Base-by-base conservation (phyloP, 2,113 vertebrate genomes). In the Halcyon malimbica region DNA sequence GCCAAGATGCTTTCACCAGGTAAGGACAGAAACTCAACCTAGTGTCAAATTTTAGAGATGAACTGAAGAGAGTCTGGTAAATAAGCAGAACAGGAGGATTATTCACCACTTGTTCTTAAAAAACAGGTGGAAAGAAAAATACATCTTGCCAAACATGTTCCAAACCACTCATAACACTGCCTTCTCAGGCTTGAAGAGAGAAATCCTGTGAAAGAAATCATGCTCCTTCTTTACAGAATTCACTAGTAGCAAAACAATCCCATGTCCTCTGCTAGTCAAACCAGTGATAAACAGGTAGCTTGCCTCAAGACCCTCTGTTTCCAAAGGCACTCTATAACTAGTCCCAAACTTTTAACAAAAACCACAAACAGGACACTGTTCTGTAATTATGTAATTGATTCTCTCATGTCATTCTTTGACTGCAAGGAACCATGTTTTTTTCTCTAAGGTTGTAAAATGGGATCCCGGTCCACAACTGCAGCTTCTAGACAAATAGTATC, bases 401-500 rank as follows among this genome's bases (percentile, higher is more conserved):
- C 35, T 83, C 57, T 80, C n/a, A 1, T 8, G 10, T 29, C 59
- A 54, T 86, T 92, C 67, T 74, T 89, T 48, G 75, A 83, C 69
- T 78, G 33, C 51, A 83, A 92, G 54, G 67, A 97, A 76, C 26
- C 35, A 77, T 37, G 25, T 62, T 95, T 77, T 74, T 74, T 56
- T 83, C 28, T 90, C 71, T 33, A 50, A 54, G 33, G 67, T 90
- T 87, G 74, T 79, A 68, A 94, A 96, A 94, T 44, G n/a, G 77
- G 65, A 89, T 84, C 80, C 60, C 68, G 57, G 44, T 89, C 77
- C 86, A 62, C 54, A 87, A 93, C 68, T 87, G 81, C 53, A 91
- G 80, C 83, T 96, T 95, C 91, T 76, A 91, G 87, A 91, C 93
- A 96, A 96, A 89, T 87, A 95, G 26, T 87, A 97, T 96, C 95